These are phyloP conservation scores for Drosophila paranaensis DNA, from an alignment of 2,888 invertebrate species.

Conservation along the genomic window DNA sequence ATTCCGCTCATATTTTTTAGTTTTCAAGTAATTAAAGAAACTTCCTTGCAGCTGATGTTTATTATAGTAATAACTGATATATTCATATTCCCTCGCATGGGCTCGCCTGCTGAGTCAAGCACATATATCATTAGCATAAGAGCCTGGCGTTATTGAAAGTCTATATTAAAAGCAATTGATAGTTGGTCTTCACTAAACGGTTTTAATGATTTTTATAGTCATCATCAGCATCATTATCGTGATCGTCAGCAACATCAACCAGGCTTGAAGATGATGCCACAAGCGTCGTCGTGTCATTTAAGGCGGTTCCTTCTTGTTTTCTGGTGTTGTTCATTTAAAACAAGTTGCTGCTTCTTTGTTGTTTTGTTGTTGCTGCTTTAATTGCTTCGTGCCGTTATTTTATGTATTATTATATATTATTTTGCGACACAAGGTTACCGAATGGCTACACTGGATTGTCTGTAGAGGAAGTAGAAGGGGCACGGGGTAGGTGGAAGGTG, in stretches of 20 bases:
- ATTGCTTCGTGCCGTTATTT: constrained; percentile 75
- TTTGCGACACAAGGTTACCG: constrained; percentile 69
- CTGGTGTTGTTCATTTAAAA: constrained; percentile 61
- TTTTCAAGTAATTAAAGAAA: neutral
- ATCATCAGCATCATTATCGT: constrained; percentile 25
- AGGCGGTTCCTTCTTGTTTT: constrained; percentile 51
- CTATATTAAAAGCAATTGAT: constrained; percentile 32
- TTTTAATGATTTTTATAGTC: constrained; percentile 30
- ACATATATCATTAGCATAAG: constrained; percentile 5
- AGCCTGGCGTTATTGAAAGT: constrained; percentile 6
- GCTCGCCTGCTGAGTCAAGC: neutral
- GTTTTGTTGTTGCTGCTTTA: constrained; percentile 50
- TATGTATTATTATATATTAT: constrained; percentile 47
- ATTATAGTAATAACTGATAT: neutral
- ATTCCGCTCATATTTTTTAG: too few species aligned
- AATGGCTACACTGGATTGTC: constrained; percentile 51
- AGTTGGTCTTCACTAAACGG: constrained; percentile 30
- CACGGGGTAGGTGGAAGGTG: constrained; percentile 10
- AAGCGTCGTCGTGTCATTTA: constrained; percentile 26
- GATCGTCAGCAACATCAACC: neutral
- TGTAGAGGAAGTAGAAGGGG: constrained; percentile 61
- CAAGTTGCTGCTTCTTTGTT: constrained; percentile 68
- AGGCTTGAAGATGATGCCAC: constrained; percentile 18
- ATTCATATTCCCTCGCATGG: neutral
- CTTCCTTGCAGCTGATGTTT: neutral